A percentile compares a stretch with the other conserved stretches of the same genome.
phyloP scores from a whole-genome alignment of 2,113 vertebrate species.

The Choloepus hoffmanni region DNA sequence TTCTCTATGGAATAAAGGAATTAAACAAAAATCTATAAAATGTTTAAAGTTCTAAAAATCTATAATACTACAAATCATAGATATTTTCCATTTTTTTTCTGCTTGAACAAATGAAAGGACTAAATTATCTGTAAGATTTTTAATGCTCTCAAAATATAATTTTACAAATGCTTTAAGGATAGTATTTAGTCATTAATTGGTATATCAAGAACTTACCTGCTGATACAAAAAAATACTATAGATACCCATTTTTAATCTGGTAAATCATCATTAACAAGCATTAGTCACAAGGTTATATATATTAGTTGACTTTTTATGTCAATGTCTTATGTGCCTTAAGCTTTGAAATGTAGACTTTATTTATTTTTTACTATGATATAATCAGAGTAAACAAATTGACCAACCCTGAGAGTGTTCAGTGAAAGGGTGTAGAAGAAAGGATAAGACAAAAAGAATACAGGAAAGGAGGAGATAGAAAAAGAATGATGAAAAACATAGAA shows the following conservation, averaged over 20 bases:
- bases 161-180: background rate
- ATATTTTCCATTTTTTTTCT: background rate
- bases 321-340: background rate
- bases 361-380: background rate
- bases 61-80: background rate
- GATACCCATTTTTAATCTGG: background rate
- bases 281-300: background rate
- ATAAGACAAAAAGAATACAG: background rate
- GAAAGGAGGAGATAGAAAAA: background rate
- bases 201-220: background rate
- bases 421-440: background rate
- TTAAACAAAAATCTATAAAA: background rate
- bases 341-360: background rate
- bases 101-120: background rate
- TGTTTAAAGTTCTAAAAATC: background rate
- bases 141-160: constrained; percentile 4
- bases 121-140: background rate
- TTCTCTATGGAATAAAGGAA: background rate
- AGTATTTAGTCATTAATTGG: background rate
- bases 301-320: background rate
- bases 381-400: background rate
- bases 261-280: background rate
- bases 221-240: background rate
- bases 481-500: background rate
- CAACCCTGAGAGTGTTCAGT: background rate